A percentile compares a stretch with the other conserved stretches of the same genome.
These are phyloP conservation scores for Pseudochirops cupreus DNA, from an alignment of 2,797 vertebrate genomes.

Conservation along the genomic window DNA sequence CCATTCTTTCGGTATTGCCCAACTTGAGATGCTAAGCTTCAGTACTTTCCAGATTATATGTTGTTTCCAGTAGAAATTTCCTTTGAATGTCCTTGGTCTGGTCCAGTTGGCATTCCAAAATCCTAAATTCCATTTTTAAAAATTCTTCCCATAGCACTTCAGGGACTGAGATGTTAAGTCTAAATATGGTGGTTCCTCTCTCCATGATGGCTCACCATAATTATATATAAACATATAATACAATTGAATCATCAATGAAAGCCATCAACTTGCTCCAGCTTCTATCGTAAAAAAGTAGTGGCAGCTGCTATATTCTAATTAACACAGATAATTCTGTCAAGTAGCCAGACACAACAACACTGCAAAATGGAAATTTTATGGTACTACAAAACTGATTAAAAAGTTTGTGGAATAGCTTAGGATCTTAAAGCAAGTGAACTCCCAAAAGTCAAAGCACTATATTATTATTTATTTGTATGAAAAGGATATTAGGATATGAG, in stretches of 20 bases:
- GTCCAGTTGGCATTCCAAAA: background rate
- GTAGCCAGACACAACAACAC: conserved; percentile 29
- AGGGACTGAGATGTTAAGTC: background rate
- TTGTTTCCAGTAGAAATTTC: background rate
- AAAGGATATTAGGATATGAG: background rate
- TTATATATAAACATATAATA: background rate
- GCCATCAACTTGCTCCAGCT: conserved; percentile 36
- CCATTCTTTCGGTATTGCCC: background rate
- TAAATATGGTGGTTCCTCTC: background rate
- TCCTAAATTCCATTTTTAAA: background rate
- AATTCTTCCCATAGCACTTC: background rate
- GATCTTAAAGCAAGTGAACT: background rate
- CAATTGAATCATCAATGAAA: conserved; percentile 30
- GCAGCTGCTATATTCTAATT: conserved; percentile 6
- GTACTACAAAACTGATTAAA: conserved; percentile 41
- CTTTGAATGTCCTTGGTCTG: background rate
- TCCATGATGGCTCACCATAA: background rate
- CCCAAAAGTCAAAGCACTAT: background rate
- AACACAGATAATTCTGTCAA: conserved; percentile 56
- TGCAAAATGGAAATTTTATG: conserved; percentile 61
- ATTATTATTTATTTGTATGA: background rate
- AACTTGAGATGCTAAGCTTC: background rate
- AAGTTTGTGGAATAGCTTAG: background rate
- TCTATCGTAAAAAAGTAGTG: conserved; percentile 25
- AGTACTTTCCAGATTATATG: background rate